Evolutionary conservation across 1,140 invertebrate species (phyloP).

Genomic region (Whitmania pigra): DNA sequence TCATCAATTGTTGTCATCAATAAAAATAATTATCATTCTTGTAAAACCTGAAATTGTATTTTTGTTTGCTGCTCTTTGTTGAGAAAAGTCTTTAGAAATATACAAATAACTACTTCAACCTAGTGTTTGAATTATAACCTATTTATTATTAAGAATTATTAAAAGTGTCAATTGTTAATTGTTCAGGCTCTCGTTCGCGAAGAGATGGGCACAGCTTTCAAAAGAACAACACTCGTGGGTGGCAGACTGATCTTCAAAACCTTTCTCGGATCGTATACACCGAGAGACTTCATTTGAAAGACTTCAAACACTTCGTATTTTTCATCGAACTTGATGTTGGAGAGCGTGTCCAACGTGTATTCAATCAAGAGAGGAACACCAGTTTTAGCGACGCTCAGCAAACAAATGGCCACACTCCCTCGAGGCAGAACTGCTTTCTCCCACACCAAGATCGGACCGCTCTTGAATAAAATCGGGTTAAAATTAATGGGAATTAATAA

Average conservation of each 20-base stretch:
- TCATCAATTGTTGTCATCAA: no score
- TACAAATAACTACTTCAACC: no score
- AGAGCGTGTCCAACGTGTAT: conserved; percentile 56
- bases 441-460: conserved; percentile 29
- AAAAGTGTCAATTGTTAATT: no score
- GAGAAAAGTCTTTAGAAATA: no score
- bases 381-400: conserved; percentile 29
- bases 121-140: no score
- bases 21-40: no score
- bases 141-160: no score
- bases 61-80: no score
- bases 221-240: conserved; percentile 51
- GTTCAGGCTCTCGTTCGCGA: background rate
- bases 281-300: conserved; percentile 39
- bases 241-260: conserved; percentile 54
- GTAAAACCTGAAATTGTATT: no score
- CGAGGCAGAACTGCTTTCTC: conserved; percentile 28
- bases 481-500: background rate
- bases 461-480: conserved; percentile 19
- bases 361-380: conserved; percentile 26
- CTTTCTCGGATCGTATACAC: conserved; percentile 66
- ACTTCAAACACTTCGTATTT: conserved; percentile 61
- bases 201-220: conserved; percentile 8
- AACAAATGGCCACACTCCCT: conserved; percentile 29
- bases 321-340: conserved; percentile 59